phyloP scores from a whole-genome alignment of 2,888 invertebrate species.

The Andrena bucephala region DNA sequence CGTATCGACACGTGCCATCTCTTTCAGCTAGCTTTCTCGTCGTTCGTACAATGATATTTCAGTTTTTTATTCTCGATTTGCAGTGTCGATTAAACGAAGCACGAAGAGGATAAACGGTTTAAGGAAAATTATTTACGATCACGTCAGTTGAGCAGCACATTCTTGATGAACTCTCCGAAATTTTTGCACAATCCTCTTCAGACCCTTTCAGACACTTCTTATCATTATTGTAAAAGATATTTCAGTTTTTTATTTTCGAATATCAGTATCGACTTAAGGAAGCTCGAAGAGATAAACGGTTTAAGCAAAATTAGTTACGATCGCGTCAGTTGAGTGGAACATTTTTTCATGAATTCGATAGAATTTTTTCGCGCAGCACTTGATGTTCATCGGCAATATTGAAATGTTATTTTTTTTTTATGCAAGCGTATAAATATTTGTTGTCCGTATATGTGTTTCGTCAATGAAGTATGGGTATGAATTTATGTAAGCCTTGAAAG shows the following conservation, averaged over 20 bases:
- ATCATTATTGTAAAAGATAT: conserved; percentile 48
- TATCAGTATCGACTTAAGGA: conserved; percentile 37
- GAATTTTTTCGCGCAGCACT: neutral
- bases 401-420: too few relatives aligned
- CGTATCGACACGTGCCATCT: conserved; percentile 79
- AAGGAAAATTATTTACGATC: conserved; percentile 17
- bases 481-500: too few relatives aligned
- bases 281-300: conserved; percentile 23
- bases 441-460: too few relatives aligned
- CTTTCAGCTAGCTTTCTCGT: conserved; percentile 68
- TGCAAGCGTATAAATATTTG: too few relatives aligned
- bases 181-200: conserved; percentile 37
- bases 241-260: conserved; percentile 46
- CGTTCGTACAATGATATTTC: conserved; percentile 56
- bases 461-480: too few relatives aligned
- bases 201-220: conserved; percentile 64
- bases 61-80: conserved; percentile 42
- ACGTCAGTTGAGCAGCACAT: neutral
- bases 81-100: conserved; percentile 37
- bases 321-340: neutral
- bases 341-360: neutral
- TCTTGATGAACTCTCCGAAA: neutral
- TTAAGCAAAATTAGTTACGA: conserved; percentile 10
- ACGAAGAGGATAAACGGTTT: conserved; percentile 24
- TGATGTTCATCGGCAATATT: too few relatives aligned